A percentile compares a stretch with the other conserved stretches of the same genome.
These are phyloP conservation scores for Epinephelus lanceolatus DNA, from an alignment of 2,113 vertebrate species.

Conservation along the genomic window DNA sequence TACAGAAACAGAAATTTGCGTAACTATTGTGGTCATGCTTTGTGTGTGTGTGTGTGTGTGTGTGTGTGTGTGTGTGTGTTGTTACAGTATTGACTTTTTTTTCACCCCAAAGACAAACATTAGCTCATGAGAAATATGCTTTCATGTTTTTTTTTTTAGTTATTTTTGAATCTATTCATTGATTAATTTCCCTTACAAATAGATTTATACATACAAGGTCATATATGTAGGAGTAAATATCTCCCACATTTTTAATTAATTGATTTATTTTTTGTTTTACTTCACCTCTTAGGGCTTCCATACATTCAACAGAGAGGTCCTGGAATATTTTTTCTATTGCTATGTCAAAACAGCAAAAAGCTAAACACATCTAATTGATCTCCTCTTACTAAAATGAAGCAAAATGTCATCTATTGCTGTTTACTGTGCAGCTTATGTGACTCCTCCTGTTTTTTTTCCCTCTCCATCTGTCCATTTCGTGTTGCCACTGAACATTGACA, in stretches of 20 bases:
- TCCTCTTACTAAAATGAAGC: neutral
- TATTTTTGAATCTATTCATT: neutral
- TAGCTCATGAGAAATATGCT: too few species aligned
- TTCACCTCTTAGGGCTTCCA: too few species aligned
- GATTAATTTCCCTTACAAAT: neutral
- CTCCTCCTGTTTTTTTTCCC: neutral
- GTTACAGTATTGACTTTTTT: too few species aligned
- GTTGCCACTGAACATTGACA: neutral
- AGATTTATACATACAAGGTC: neutral
- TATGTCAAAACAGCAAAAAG: neutral
- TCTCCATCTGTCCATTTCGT: conserved; percentile 1
- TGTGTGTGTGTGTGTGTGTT: too few species aligned
- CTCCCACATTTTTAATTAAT: too few species aligned
- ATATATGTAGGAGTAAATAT: too few species aligned
- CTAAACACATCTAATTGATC: neutral
- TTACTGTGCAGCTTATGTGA: neutral
- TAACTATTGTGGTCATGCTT: too few species aligned
- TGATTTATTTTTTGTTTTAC: too few species aligned
- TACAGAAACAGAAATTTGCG: too few species aligned
- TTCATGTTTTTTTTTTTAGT: too few species aligned
- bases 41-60: too few species aligned
- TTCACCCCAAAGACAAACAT: too few species aligned
- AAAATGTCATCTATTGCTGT: neutral
- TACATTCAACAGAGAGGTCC: neutral
- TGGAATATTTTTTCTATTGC: neutral